These are phyloP conservation scores for Diuraphis noxia DNA, from an alignment of 1,140 invertebrate genomes.

Conservation along the genomic window DNA sequence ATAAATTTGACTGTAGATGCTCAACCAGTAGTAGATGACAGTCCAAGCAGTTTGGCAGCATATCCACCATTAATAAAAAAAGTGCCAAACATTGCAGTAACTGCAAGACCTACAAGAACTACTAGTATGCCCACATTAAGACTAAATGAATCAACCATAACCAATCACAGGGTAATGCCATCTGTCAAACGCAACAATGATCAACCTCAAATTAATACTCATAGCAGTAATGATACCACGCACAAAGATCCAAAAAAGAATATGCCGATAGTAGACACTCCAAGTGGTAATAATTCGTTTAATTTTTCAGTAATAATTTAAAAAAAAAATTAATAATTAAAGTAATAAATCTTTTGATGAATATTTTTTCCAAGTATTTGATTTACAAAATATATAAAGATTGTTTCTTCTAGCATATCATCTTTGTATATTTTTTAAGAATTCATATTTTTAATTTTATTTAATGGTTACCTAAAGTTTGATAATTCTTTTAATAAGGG, in stretches of 20 bases:
- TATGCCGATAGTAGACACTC: not conserved
- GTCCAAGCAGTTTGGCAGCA: constrained; percentile 29
- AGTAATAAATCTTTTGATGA: too few relatives aligned
- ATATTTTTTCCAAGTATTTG: not conserved
- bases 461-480: not conserved
- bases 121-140: constrained; percentile 28
- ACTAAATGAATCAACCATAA: not conserved
- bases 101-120: not conserved
- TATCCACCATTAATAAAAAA: constrained; percentile 48
- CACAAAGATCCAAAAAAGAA: constrained; percentile 23
- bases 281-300: constrained; percentile 14
- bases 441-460: not conserved
- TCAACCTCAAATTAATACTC: constrained; percentile 47
- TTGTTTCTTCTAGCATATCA: not conserved
- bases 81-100: constrained; percentile 28
- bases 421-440: not conserved
- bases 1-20: constrained; percentile 14
- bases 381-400: not conserved
- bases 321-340: too few relatives aligned
- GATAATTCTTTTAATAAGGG: not conserved
- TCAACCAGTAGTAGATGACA: not conserved
- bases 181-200: constrained; percentile 42
- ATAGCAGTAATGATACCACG: not conserved
- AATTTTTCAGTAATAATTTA: too few relatives aligned
- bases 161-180: not conserved